Base-by-base conservation (phyloP, 2,888 invertebrate genomes). In the Brachylomia viminalis region DNA sequence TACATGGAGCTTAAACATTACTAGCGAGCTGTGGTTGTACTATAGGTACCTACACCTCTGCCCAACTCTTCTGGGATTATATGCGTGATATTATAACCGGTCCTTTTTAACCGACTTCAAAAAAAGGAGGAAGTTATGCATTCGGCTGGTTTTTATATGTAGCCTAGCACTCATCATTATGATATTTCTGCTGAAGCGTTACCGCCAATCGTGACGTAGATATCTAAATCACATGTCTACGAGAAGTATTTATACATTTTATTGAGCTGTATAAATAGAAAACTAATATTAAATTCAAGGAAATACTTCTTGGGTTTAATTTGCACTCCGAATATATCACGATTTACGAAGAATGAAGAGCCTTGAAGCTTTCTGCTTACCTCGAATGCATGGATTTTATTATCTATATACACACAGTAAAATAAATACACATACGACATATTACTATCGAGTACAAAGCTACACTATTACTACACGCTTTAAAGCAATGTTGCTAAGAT, bases 121-220 rank as follows among this genome's bases (percentile, higher is more conserved):
- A n/a, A 54, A 4, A n/a, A 52, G 0, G 23, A n/a, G n/a, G n/a
- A 27, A 15, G 27, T 56, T 2, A 27, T 27, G 15, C 6, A 7
- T 56, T 56, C 54, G 1, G 54, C 15, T 2, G 27, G 2, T 56
- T 58, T 59, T 67, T 49, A 49, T 15, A 33, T 17, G 66, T 52
- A 33, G 15, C 30, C 6, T 17, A 49, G 0, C 64, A 30, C 42
- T 68, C 59, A 33, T 42, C 49, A 45, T 45, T 47, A 58, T 13
- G 49, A n/a, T 78, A 65, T 66, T 73, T 73, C 47, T 62, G 27
- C 27, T 70, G 10, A 79, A 54, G n/a, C 27, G 42, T 75, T 61
- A 84, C 68, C 68, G 71, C 47, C 62, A 52, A 56, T 79, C 27
- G 77, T 87, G 83, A 87, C 86, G 86, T 81, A 85, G 73, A 75